Conservation (phyloP, 2,113 vertebrate species). For the Pomatostomus ruficeps region DNA sequence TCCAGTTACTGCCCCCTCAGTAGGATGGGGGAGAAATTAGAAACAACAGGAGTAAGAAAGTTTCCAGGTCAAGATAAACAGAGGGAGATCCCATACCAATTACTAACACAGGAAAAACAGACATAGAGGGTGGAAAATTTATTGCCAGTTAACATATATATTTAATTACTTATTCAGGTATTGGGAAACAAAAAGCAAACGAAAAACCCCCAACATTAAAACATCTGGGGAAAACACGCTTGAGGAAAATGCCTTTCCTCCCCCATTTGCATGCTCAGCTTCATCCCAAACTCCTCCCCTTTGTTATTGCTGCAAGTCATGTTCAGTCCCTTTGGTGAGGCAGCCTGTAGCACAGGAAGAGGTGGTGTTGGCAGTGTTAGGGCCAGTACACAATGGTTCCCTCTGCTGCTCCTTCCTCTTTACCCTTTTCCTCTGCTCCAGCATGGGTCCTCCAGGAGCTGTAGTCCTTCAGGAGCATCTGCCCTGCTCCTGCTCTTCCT, state of each 20-base stretch:
- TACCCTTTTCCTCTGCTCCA: not conserved
- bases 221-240: not conserved
- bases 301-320: not conserved
- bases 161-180: not conserved
- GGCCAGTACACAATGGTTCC: not conserved
- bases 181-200: not conserved
- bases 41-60: not conserved
- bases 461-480: not conserved
- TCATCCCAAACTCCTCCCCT: not conserved
- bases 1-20: not conserved
- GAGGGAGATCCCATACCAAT: not conserved
- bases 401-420: not conserved
- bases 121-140: not conserved
- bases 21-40: not conserved
- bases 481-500: not conserved
- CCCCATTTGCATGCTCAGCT: not conserved
- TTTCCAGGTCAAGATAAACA: not conserved
- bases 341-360: fast-evolving
- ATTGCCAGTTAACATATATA: not conserved
- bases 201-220: not conserved
- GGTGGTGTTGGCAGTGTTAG: fast-evolving
- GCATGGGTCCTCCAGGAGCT: not conserved
- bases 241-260: not conserved
- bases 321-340: not conserved
- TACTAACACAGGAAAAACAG: not conserved